Percentiles rank a stretch among this genome's conserved stretches.
Conservation (phyloP, 92 coral and sea anemone genomes). For the Bergia sp. region DNA sequence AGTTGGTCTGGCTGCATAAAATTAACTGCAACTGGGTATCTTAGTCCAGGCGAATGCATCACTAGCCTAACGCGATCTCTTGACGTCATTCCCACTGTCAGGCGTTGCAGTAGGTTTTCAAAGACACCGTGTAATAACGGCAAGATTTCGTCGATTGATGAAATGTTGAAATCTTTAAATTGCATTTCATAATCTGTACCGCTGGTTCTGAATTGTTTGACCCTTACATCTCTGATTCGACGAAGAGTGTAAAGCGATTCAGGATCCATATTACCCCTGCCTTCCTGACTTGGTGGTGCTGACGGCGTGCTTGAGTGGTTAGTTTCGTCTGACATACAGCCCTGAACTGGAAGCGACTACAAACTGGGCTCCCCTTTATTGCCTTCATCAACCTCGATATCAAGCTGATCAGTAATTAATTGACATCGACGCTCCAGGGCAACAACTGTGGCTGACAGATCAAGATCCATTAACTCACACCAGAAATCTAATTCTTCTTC, state of each 20-base stretch:
- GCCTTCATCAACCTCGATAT: neutral
- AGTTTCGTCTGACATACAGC: neutral
- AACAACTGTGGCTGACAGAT: constrained; percentile 2
- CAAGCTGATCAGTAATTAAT: neutral
- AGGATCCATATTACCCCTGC: constrained; percentile 9
- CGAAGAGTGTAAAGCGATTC: constrained; percentile 9
- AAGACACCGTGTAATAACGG: neutral
- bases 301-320: neutral
- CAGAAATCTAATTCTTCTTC: neutral
- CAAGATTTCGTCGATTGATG: neutral
- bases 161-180: neutral
- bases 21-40: constrained; percentile 3
- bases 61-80: constrained; percentile 12
- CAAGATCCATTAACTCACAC: constrained; percentile 5
- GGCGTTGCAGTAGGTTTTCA: neutral
- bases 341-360: neutral
- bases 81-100: neutral
- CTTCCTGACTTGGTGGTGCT: constrained; percentile 2
- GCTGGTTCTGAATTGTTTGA: constrained; percentile 20
- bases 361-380: neutral
- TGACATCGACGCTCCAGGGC: constrained; percentile 7
- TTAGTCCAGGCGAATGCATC: neutral
- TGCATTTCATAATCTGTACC: constrained; percentile 36
- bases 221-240: neutral
- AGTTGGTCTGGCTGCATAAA: constrained; percentile 41